Base-by-base conservation (phyloP, 2,888 invertebrate genomes). In the Lithophane socia region DNA sequence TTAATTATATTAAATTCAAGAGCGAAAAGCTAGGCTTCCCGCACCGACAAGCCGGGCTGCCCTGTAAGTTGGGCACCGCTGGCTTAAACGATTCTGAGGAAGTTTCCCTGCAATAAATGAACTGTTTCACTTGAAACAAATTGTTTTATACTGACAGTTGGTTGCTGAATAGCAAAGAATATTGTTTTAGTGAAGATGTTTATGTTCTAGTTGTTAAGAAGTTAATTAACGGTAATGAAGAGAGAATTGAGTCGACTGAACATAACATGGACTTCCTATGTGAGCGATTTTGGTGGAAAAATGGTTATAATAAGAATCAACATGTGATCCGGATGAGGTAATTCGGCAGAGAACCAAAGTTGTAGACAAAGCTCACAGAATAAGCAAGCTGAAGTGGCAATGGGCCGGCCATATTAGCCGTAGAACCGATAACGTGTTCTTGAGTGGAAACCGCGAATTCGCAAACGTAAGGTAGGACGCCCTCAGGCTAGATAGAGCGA, bases 1-100 rank as follows among this genome's bases (percentile, higher is more conserved):
- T 65, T 82, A 84, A 75, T 80, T 75, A 52, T 47, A 75, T 82
- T 49, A 79, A 60, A 80, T 71, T 80, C 61, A 69, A 77, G 29
- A 82, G 56, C 63, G 24, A 58, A 75, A 71, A 61, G 60, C 75
- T 44, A 54, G n/a, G 80, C 44, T 64, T 64, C 67, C 66, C 61
- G 37, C 61, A 65, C 52, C 44, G 84, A 84, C 72, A 69, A 66
- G 65, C 56, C 63, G 60, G 29, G n/a, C 52, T 49, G 63, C 49
- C 24, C 69, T 37, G 69, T 52, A 37, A 80, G 60, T 72, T 72
- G 60, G 80, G 64, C 71, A 75, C 60, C 63, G 10, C 70, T 75
- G 75, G 84, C 58, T 84, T 82, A 68, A 80, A 60, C n/a, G 42
- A 29, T 60, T 60, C 54, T 21, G 29, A 29, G 21, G 54, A 84